Evolutionary conservation across 2,888 invertebrate species (phyloP), one percentile per base, ranked within the genome.

Genomic region (Drosophila birchii): DNA sequence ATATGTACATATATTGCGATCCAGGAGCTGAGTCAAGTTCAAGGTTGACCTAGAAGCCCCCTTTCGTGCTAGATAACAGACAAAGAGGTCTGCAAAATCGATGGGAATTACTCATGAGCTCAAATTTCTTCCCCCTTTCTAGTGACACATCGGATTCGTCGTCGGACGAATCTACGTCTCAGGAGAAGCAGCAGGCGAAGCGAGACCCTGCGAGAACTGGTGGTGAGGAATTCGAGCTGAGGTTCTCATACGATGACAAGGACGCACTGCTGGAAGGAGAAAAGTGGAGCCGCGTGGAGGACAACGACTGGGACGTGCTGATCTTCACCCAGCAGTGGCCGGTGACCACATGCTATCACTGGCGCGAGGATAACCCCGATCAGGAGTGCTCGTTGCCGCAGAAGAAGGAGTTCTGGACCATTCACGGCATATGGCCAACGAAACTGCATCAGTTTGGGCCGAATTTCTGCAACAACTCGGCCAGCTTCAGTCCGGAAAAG

Each of bases 311-410:
- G 94, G 97, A 97, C 90, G 92, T 96, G 47, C 86, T 97, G 9
- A 95, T 97, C 71, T 97, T 96, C 88, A 96, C 96, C 0, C 97
- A 97, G 91, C 94, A 95, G 81, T 97, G 97, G 97, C 96, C 97
- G 0, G 93, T 94, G 44, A 95, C 95, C 0, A 94, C 95, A 3
- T 97, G 97, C 86, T 94, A 94, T 45, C 93, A 94, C 73, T 97
- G 96, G 96, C 94, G 95, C 81, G 94, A 95, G 78, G 92, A 93
- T 56, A 93, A 94, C 54, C 91, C 93, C 1, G 89, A 93, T 0
- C 95, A 96, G 81, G 93, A 93, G 2, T 97, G 97, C 86, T 90
- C 92, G 0, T 91, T 96, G 79, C 96, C 96, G 3, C 91, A 79
- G 20, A 93, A 94, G 54, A 93, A 92, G 16, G 93, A 94, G 58